Evolutionary conservation across 2,888 invertebrate species (phyloP).

Genomic region (Iphiclides podalirius): DNA sequence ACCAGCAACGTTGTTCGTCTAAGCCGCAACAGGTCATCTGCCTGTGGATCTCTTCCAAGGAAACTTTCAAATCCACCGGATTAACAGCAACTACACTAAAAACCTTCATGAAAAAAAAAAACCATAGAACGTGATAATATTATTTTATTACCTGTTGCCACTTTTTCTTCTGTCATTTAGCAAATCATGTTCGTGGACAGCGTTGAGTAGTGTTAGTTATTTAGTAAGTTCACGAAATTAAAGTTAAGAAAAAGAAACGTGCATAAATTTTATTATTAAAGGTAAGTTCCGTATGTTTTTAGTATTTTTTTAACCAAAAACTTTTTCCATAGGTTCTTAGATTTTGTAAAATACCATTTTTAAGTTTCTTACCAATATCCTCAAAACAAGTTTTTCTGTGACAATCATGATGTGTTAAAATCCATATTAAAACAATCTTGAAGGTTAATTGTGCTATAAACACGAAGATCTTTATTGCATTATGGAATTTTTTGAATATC

Average conservation of each 20-base stretch:
- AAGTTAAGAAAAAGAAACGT: slow-evolving; percentile 14
- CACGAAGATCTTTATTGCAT: background rate
- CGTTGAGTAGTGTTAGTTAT: slow-evolving; percentile 29
- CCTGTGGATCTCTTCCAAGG: too few relatives aligned
- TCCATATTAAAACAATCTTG: slow-evolving; percentile 1
- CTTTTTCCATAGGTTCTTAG: background rate
- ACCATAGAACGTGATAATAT: too few relatives aligned
- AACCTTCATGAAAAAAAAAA: too few relatives aligned
- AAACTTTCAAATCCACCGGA: too few relatives aligned
- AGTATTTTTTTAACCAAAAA: too few relatives aligned
- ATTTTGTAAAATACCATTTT: slow-evolving; percentile 1
- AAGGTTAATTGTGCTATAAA: slow-evolving; percentile 15
- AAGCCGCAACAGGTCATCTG: too few relatives aligned
- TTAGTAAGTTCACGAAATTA: background rate
- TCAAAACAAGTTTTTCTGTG: slow-evolving; percentile 25
- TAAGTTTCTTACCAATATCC: slow-evolving; percentile 10
- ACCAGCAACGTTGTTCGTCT: too few relatives aligned
- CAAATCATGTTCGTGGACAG: slow-evolving; percentile 50
- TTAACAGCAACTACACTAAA: too few relatives aligned
- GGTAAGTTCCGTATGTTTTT: slow-evolving; percentile 14
- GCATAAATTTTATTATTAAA: slow-evolving; percentile 1
- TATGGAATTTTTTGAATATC: background rate
- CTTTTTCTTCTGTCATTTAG: slow-evolving; percentile 42
- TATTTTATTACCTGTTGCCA: too few relatives aligned
- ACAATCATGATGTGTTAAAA: slow-evolving; percentile 12